These are phyloP conservation scores for Halcyon badia DNA, from an alignment of 2,797 vertebrate genomes.

Conservation along the genomic window DNA sequence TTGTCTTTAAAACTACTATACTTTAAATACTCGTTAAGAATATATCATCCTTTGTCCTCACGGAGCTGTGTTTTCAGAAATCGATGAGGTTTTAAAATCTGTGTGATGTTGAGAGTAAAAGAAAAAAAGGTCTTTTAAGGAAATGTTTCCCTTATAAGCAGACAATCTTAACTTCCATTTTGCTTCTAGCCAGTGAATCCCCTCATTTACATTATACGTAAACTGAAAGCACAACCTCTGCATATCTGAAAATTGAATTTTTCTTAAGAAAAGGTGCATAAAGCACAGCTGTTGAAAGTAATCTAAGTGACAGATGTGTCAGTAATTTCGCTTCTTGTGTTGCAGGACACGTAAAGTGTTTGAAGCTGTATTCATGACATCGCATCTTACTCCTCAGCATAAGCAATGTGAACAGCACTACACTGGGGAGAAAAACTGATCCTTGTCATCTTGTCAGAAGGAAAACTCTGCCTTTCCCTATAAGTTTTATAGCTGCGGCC, in stretches of 20 bases:
- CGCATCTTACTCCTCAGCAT: not conserved
- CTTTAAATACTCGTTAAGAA: slow-evolving; percentile 9
- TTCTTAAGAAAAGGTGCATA: not conserved
- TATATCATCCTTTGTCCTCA: slow-evolving; percentile 35
- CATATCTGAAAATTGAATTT: not conserved
- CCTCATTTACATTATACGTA: not conserved
- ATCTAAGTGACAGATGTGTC: not conserved
- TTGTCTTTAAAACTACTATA: slow-evolving; percentile 56
- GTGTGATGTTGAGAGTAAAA: not conserved
- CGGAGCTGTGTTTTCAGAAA: not conserved
- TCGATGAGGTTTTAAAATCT: not conserved
- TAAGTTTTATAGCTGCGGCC: not conserved
- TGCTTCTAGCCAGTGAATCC: not conserved
- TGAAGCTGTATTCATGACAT: not conserved
- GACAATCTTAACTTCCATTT: not conserved
- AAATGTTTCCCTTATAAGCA: not conserved
- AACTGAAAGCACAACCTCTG: not conserved
- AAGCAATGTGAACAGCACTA: not conserved
- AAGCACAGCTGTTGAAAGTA: slow-evolving; percentile 3
- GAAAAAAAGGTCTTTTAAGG: not conserved
- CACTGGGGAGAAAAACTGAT: not conserved
- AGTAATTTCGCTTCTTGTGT: not conserved
- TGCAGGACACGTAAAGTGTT: not conserved
- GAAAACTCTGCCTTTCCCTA: not conserved
- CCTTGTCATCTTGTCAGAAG: not conserved